Base-by-base conservation (phyloP, 2,113 vertebrate species). In the Acrocephalus arundinaceus region DNA sequence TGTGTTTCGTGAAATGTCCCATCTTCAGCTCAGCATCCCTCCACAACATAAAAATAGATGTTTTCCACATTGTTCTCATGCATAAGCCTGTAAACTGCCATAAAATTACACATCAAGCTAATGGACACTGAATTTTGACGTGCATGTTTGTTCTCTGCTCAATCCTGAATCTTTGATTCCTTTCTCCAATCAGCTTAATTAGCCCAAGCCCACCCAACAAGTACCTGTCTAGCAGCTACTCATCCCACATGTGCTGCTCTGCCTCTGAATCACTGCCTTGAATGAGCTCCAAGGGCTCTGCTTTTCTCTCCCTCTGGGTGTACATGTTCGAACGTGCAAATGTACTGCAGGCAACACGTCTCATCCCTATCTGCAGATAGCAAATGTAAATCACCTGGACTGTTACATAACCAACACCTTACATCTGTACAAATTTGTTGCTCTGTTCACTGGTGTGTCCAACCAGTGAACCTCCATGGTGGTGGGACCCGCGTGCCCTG, bases 221-320 rank as follows among this genome's bases (percentile, higher is more conserved):
- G 90, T 61, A 51, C 55, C 63, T 86, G 79, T 51, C 63, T 89
- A 93, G 85, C 75, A 95, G 75, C 63, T 93, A 18, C 75, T 71
- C 31, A 52, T 54, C 75, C 86, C 17, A 9, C 25, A 33, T 33
- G 52, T 58, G 94, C 75, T 91, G 59, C 79, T 93, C 65, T 89
- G 85, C 90, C 75, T 88, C 76, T 97, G 96, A 97, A 81, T 97
- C 93, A 96, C 85, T 7, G 35, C 88, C 85, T 96, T 96, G 93
- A 93, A 88, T 78, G 83, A 57, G 85, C 92, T 95, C 96, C 95
- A 96, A 95, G 90, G 93, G 79, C 72, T 88, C 51, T 2, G 8
- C 85, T 85, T 85, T 28, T 3, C 49, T 68, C 71, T 94, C 41
- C 91, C 94, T 79, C n/a, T 1, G 1, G 94, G 43, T 3, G 10